Conservation (phyloP, 1,140 invertebrate genomes). For the Drosophila virilis region DNA sequence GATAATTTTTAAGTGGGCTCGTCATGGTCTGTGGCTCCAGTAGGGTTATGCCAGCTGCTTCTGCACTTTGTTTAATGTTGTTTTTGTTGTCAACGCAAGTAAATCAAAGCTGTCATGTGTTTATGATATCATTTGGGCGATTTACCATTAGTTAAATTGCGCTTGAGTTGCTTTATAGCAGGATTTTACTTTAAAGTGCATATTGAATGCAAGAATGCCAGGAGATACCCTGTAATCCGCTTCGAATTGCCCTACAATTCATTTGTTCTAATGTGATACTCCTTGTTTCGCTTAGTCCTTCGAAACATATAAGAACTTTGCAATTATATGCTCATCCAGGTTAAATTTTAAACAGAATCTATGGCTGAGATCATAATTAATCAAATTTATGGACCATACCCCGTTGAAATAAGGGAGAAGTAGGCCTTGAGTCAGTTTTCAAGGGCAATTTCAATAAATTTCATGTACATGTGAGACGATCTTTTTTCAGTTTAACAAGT, state of each 20-base stretch:
- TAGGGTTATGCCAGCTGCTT: conserved; percentile 53
- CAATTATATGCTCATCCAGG: no score
- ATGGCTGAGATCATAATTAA: no score
- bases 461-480: not conserved
- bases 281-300: no score
- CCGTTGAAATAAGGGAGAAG: not conserved
- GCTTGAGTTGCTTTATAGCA: not conserved
- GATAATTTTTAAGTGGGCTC: conserved; percentile 31
- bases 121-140: conserved; percentile 66
- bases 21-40: conserved; percentile 22
- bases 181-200: no score
- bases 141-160: conserved; percentile 65
- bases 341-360: no score
- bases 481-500: conserved; percentile 34
- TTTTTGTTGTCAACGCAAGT: conserved; percentile 58
- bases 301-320: no score
- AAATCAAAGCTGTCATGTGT: conserved; percentile 70
- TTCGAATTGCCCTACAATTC: no score
- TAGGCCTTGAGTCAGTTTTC: not conserved
- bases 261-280: no score
- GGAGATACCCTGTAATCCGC: no score
- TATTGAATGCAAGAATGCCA: no score
- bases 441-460: not conserved
- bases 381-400: no score
- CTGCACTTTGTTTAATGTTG: conserved; percentile 73